Conservation (phyloP, 2,888 invertebrate species). For the Monoplex corrugatus region DNA sequence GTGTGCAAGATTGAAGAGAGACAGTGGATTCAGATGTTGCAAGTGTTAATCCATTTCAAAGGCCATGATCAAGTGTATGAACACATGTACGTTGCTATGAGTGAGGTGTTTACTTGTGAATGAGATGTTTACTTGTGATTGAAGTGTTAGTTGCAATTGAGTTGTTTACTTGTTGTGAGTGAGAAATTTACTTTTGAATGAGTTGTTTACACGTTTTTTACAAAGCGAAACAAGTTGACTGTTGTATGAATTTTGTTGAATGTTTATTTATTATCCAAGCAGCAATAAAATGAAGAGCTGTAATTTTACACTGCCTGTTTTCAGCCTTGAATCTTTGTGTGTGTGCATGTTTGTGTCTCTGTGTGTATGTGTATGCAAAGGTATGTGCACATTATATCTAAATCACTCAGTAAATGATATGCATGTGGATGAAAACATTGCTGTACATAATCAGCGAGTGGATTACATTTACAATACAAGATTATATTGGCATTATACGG, state of each 20-base stretch:
- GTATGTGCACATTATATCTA: not conserved
- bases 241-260: not conserved
- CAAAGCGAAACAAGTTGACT: not conserved
- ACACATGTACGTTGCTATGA: too few species aligned
- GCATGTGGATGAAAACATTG: not conserved
- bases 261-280: constrained; percentile 4
- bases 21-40: too few species aligned
- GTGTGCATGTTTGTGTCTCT: not conserved
- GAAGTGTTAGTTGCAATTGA: not conserved
- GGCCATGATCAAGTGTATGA: too few species aligned
- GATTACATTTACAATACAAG: too few species aligned
- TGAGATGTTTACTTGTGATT: not conserved
- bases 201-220: not conserved
- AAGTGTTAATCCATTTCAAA: too few species aligned
- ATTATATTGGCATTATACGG: too few species aligned
- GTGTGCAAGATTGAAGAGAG: too few species aligned
- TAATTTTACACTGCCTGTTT: not conserved
- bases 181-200: not conserved
- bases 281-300: not conserved
- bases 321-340: not conserved
- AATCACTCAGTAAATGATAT: not conserved
- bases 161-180: not conserved
- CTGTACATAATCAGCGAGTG: constrained; percentile 29
- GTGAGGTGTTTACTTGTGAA: too few species aligned
- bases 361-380: not conserved